Evolutionary conservation across 2,113 vertebrate genomes (phyloP).

Genomic region (Ochotona princeps): DNA sequence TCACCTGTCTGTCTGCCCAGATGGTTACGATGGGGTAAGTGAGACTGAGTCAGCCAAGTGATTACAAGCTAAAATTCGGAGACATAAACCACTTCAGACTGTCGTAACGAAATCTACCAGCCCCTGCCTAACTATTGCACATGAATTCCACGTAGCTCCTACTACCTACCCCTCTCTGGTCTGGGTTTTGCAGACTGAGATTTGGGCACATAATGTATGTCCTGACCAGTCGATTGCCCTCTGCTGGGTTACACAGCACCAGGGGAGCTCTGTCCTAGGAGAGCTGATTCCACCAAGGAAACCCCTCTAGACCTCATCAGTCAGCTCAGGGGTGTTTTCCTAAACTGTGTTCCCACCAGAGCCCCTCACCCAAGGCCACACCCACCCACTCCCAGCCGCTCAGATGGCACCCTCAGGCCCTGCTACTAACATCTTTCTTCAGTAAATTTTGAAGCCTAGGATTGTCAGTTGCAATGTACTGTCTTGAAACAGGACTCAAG

Average conservation of each 20-base stretch:
- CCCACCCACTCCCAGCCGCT: background rate
- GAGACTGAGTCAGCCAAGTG: background rate
- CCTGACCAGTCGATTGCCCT: background rate
- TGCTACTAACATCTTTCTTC: background rate
- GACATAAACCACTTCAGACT: background rate
- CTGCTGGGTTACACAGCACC: background rate
- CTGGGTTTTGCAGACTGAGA: background rate
- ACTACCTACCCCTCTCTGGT: background rate
- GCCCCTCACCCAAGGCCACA: background rate
- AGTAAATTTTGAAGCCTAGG: slow-evolving; percentile 34
- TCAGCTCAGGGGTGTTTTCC: background rate
- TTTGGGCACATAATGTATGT: rapidly evolving
- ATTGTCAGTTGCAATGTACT: background rate
- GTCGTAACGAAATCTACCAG: background rate
- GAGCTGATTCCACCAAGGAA: background rate
- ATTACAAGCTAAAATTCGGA: background rate
- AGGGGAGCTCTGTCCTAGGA: rapidly evolving
- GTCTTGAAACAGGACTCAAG: slow-evolving; percentile 58
- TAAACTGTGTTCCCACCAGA: background rate
- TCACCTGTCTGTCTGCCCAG: background rate
- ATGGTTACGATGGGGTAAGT: background rate
- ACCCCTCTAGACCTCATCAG: background rate
- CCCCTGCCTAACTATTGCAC: background rate
- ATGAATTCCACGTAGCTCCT: background rate
- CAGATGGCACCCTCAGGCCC: background rate